Evolutionary conservation across 1,140 invertebrate species (phyloP), one percentile per base, ranked within the genome.

Genomic region (Lordiphosa clarofinis): DNA sequence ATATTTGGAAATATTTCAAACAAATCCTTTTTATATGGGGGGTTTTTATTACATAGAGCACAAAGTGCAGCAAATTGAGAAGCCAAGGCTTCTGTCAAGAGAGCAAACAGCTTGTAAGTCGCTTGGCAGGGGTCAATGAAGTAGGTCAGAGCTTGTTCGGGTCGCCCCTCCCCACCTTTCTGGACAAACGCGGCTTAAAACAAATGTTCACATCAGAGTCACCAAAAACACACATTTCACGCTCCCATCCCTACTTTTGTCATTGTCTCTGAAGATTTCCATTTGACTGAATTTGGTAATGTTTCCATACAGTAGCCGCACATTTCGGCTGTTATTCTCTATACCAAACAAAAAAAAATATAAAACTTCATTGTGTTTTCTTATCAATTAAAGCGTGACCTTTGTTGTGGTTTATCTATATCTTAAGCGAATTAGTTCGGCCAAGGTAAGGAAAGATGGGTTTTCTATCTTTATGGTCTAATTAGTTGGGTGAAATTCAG

Each of bases 311-410:
- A 54, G 67, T 71, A 71, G 67, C 63, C 53, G 44, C 35, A 11
- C 36, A 21, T 46, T 55, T 47, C 38, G 31, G 11, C 39, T 40
- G 35, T 37, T 50, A 36, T 19, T 21, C 35, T 50, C 19, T 15
- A 47, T 33, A 37, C 63, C 38, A 44, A 67, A 19, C 19, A 19
- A 66, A 57, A 19, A 66, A 57, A 64, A 28, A 43, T 55, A 42
- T 40, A 65, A 56, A 68, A 48, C 50, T 43, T 36, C 28, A 56
- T 68, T 76, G 65, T 84, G 66, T 82, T 84, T 81, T 81, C 78
- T 82, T 82, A 82, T 82, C 76, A 82, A 82, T 82, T 84, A 82
- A 82, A 82, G 76, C 78, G 76, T 82, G 76, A 84, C 76, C 76
- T 82, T 82, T 82, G 78, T 82, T 82, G 76, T 82, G 76, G 76